phyloP scores from a whole-genome alignment of 2,888 invertebrate genomes.

The Caenorhabditis sulstoni region DNA sequence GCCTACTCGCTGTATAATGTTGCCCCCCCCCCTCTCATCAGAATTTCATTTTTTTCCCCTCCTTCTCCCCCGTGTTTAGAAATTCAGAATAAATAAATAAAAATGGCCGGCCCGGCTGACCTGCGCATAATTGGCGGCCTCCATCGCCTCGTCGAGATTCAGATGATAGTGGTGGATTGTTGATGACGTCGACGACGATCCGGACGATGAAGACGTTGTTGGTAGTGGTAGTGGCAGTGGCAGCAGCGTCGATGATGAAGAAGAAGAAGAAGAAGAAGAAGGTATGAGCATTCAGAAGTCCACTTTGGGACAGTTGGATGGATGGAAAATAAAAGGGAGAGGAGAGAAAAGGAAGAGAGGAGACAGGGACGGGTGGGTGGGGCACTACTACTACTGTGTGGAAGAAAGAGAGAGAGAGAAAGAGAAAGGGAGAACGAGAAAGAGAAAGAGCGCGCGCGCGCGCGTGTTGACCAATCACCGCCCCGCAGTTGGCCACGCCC shows the following conservation, averaged over 20 bases:
- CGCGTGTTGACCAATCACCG: neutral
- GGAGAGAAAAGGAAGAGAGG: neutral
- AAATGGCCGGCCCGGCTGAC: conserved; percentile 33
- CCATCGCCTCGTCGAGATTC: conserved; percentile 26
- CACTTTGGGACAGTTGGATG: too few relatives aligned
- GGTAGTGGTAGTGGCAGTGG: neutral
- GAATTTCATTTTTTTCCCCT: neutral
- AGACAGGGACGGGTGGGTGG: neutral
- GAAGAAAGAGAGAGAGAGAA: too few relatives aligned
- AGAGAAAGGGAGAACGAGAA: too few relatives aligned
- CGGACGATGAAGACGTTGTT: conserved; percentile 22
- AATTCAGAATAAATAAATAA: conserved; percentile 26
- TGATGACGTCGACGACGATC: conserved; percentile 18
- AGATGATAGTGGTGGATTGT: conserved; percentile 35
- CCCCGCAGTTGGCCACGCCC: neutral
- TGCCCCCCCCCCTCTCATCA: conserved; percentile 22
- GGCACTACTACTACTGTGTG: neutral
- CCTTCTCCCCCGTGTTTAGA: neutral
- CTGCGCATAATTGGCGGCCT: conserved; percentile 62
- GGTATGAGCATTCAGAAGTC: neutral
- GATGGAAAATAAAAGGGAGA: neutral
- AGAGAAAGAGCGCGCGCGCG: too few relatives aligned
- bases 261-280: neutral
- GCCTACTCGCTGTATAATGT: conserved; percentile 33
- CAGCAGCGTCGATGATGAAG: neutral